Evolutionary conservation across 2,113 vertebrate genomes (phyloP).

Genomic region (Xyrauchen texanus): DNA sequence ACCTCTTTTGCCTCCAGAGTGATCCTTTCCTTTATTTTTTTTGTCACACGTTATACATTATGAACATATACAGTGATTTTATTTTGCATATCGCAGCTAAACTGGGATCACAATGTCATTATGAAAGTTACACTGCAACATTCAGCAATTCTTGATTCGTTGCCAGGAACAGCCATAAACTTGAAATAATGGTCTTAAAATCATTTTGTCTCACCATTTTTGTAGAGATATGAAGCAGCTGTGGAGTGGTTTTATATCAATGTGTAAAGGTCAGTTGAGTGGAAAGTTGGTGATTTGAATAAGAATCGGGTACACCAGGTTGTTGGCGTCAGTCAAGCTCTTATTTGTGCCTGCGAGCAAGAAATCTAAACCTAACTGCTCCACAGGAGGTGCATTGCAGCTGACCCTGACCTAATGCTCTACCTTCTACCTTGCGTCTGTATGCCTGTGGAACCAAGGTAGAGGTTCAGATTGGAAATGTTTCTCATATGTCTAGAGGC

Average conservation of each 20-base stretch:
- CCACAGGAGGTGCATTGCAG: neutral
- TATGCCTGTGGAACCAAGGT: neutral
- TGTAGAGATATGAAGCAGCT: neutral
- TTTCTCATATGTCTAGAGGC: neutral
- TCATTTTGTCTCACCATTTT: no score
- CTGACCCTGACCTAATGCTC: neutral
- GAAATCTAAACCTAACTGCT: conserved; percentile 1
- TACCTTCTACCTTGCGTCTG: neutral
- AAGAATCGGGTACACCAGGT: conserved; percentile 11
- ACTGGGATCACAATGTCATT: no score
- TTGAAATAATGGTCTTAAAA: no score
- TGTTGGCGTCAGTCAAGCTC: neutral
- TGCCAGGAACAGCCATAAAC: no score
- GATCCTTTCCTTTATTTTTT: no score
- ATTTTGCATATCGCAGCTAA: no score
- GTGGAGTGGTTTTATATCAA: neutral
- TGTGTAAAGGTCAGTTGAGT: conserved; percentile 4
- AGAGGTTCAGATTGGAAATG: neutral
- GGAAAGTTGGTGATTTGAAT: neutral
- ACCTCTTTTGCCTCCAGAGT: no score
- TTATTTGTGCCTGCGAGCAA: neutral
- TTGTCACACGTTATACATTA: no score
- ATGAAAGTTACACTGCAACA: neutral
- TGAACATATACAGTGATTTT: no score
- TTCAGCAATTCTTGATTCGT: neutral